Evolutionary conservation across 92 coral and sea anemone species (phyloP).

Genomic region (Zoanthus sociatus): DNA sequence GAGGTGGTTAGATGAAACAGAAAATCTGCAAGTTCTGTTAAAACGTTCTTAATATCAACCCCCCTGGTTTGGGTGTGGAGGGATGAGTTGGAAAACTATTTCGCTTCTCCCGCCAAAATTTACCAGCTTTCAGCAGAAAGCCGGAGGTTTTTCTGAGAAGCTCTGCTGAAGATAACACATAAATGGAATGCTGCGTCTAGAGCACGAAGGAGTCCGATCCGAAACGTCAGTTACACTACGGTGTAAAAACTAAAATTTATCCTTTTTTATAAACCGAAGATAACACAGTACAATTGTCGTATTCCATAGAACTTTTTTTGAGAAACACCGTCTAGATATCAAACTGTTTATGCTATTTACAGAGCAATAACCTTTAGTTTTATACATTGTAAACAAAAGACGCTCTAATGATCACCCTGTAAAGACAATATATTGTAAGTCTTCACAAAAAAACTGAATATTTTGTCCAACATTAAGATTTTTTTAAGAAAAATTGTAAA

Average conservation of each 20-base stretch:
- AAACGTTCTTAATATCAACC: no score
- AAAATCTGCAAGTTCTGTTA: no score
- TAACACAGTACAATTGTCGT: not conserved
- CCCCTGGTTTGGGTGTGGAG: no score
- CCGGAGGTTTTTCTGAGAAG: no score
- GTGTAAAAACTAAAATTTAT: not conserved
- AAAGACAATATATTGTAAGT: not conserved
- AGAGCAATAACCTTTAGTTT: not conserved
- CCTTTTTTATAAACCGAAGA: not conserved
- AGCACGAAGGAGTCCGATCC: no score
- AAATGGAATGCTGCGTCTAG: no score
- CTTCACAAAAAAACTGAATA: not conserved
- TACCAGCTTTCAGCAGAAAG: no score
- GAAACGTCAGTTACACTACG: not conserved
- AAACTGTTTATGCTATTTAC: not conserved
- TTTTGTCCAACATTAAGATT: no score
- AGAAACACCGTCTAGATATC: not conserved
- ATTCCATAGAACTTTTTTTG: not conserved
- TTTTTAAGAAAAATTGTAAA: no score
- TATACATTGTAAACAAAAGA: not conserved
- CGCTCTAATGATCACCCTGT: not conserved
- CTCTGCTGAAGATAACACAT: not conserved
- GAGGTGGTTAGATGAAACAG: no score
- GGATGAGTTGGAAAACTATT: no score
- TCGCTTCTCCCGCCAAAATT: no score